phyloP scores from a whole-genome alignment of 2,113 vertebrate genomes.

The Rhea pennata region DNA sequence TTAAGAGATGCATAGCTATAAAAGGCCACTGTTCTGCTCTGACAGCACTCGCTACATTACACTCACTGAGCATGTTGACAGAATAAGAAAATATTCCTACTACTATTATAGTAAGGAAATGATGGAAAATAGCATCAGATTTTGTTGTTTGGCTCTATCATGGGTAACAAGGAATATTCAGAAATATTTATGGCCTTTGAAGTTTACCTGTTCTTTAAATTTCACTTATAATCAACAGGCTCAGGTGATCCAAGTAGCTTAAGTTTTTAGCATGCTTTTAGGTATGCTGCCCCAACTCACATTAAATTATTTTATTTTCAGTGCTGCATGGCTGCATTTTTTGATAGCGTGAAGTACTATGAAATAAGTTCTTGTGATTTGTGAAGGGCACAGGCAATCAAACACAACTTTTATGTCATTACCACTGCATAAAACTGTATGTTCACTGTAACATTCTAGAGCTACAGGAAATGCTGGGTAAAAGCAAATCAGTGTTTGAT shows the following conservation, averaged over 20 bases:
- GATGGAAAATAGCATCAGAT: not conserved
- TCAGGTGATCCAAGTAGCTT: not conserved
- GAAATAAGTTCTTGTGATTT: slow-evolving; percentile 56
- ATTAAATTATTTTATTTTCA: slow-evolving; percentile 35
- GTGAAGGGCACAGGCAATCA: slow-evolving; percentile 38
- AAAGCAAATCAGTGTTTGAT: slow-evolving; percentile 1
- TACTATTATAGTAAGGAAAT: not conserved
- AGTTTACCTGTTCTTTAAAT: not conserved
- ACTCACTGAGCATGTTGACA: not conserved
- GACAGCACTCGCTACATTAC: not conserved
- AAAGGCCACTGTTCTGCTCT: not conserved
- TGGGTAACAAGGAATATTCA: not conserved
- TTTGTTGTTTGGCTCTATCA: not conserved
- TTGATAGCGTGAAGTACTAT: slow-evolving; percentile 13
- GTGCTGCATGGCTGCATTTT: not conserved
- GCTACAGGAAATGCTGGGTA: not conserved
- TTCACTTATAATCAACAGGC: not conserved
- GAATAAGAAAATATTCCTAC: not conserved
- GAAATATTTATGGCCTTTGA: not conserved
- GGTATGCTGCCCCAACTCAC: not conserved
- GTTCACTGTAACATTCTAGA: not conserved
- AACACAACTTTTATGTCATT: slow-evolving; percentile 38
- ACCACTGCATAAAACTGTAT: not conserved
- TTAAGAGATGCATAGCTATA: not conserved
- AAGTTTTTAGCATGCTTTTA: not conserved